Conservation (phyloP, 2,113 vertebrate species). For the Callaeas wilsoni region DNA sequence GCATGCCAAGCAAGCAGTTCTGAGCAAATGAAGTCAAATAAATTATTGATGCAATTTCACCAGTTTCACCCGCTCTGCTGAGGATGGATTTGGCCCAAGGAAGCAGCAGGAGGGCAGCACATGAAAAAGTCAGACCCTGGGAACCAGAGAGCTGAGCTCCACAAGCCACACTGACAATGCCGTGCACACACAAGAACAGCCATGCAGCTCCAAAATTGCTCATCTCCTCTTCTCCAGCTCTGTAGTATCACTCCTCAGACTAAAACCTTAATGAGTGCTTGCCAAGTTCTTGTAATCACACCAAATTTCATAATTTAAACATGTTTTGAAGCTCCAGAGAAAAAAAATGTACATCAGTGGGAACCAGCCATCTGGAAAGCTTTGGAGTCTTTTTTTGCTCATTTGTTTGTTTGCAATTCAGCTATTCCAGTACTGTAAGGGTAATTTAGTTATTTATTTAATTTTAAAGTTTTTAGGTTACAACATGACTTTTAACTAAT, state of each 20-base stretch:
- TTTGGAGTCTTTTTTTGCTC: constrained; percentile 46
- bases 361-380: constrained; percentile 59
- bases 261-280: constrained; percentile 36
- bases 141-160: not conserved
- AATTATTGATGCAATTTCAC: not conserved
- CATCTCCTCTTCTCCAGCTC: constrained; percentile 15
- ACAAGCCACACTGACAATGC: rapidly evolving
- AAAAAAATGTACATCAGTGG: constrained; percentile 41
- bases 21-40: not conserved
- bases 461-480: constrained; percentile 11
- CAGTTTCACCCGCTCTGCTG: not conserved
- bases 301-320: constrained; percentile 52
- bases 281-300: constrained; percentile 54
- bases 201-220: not conserved
- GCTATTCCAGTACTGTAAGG: not conserved
- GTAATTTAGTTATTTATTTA: constrained; percentile 21
- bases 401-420: constrained; percentile 57
- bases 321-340: constrained; percentile 40
- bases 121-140: not conserved
- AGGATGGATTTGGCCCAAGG: not conserved
- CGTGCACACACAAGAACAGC: not conserved
- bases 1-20: not conserved
- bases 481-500: not conserved
- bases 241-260: not conserved
- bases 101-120: not conserved